Percentiles rank a stretch among this genome's conserved stretches.
Conservation (phyloP, 2,797 vertebrate species). For the Hoplostethus atlanticus region DNA sequence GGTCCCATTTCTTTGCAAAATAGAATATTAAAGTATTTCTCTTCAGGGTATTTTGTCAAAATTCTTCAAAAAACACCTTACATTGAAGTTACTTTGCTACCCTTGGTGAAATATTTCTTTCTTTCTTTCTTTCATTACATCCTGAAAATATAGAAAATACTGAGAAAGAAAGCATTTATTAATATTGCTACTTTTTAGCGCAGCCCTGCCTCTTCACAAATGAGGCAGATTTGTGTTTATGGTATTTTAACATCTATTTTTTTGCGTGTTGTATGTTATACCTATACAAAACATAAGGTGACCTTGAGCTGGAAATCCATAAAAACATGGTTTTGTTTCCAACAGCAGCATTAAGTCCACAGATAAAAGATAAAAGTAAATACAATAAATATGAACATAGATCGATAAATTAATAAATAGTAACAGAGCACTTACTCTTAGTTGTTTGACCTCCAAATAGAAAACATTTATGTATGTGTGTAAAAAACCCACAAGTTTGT, state of each 20-base stretch:
- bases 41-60: neutral
- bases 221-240: neutral
- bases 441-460: slow-evolving; percentile 37
- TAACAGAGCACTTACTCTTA: slow-evolving; percentile 64
- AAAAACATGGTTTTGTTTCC: neutral
- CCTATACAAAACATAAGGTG: neutral
- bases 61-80: neutral
- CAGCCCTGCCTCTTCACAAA: neutral
- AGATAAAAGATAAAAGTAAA: neutral
- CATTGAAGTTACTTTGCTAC: no score
- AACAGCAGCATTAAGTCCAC: neutral
- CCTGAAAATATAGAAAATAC: no score
- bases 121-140: no score
- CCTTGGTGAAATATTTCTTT: no score
- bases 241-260: neutral
- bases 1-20: neutral
- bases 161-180: no score
- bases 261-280: neutral
- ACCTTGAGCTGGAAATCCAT: neutral
- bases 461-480: slow-evolving; percentile 37
- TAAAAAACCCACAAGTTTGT: slow-evolving; percentile 41
- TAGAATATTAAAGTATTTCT: no score
- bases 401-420: neutral
- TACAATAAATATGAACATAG: neutral
- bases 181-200: no score